Base-by-base conservation (phyloP, 1,140 invertebrate species). In the Schlechtendalia chinensis region DNA sequence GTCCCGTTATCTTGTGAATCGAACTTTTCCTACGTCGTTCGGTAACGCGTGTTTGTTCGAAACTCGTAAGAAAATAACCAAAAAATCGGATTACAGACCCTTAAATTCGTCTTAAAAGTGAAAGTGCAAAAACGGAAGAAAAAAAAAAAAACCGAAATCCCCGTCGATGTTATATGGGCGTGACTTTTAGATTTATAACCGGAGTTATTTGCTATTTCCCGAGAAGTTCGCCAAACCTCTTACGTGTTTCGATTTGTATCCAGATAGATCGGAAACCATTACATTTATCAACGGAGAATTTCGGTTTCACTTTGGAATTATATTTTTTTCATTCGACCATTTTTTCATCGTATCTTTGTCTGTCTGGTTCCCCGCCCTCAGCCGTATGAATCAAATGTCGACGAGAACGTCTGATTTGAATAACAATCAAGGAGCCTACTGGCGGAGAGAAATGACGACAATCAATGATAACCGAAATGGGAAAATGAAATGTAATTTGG, bases 241-340 rank as follows among this genome's bases (percentile, higher is more conserved):
- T 75, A 75, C 72, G 54, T 59, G 72, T 75, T 75, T 45, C 54
- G 54, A 75, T 75, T 75, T 75, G 54, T 75, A 75, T 75, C 54
- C 56, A 45, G 72, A 75, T 75, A 45, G 54, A 75, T 75, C 27
- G 53, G 19, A 59, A 58, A 75, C 53, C 53, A 22, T 39, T 75
- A 75, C 53, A 75, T 75, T 75, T 59, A 75, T 75, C 54, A 74
- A 75, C 72, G 54, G 17, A 6, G n/a, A 45, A 39, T 75, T 56
- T 45, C 11, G 54, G 17, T 59, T 29, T 72, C 69, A 54, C 47
- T 72, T 72, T 72, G 24, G 24, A 45, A 75, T 75, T 54, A 29
- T 56, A 32, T 56, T 59, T 75, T 56, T 45, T 75, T 24, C 27
- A 32, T 74, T 56, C 24, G 53, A 54, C 56, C 54, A 58, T 24